Evolutionary conservation across 2,888 invertebrate species (phyloP).

Genomic region (Pedicia rivosa): DNA sequence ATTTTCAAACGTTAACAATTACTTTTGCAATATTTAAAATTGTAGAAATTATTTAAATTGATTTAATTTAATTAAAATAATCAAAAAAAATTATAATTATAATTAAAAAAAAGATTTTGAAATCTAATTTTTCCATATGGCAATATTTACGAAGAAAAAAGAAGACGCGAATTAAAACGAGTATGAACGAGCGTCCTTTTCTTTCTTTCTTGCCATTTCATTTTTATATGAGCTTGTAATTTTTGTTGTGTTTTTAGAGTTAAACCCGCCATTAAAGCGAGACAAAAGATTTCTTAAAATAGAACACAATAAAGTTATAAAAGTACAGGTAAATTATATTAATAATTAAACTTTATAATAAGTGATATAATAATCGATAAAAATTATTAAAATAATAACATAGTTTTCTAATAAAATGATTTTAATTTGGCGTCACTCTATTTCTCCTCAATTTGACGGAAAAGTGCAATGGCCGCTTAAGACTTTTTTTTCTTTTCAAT

Average conservation of each 20-base stretch:
- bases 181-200: conserved; percentile 29
- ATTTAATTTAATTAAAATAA: too few species aligned
- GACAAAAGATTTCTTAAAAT: conserved; percentile 30
- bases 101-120: conserved; percentile 4
- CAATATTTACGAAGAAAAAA: conserved; percentile 1
- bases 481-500: neutral
- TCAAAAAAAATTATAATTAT: too few species aligned
- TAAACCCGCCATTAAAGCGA: conserved; percentile 28
- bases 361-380: neutral
- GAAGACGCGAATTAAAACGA: neutral
- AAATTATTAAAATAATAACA: neutral
- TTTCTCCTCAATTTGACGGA: neutral
- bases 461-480: conserved; percentile 6
- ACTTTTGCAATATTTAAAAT: too few species aligned
- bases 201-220: conserved; percentile 33
- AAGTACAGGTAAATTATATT: conserved; percentile 1
- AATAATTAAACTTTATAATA: neutral
- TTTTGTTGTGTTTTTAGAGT: conserved; percentile 2
- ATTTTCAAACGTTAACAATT: too few species aligned
- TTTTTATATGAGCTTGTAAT: conserved; percentile 21
- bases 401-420: neutral
- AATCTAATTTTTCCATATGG: neutral
- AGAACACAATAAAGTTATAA: neutral
- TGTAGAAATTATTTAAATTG: too few species aligned
- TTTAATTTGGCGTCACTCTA: conserved; percentile 1